A percentile compares a stretch with the other conserved stretches of the same genome.
Evolutionary conservation across 2,888 invertebrate genomes (phyloP).

Genomic region (Antitype chi): DNA sequence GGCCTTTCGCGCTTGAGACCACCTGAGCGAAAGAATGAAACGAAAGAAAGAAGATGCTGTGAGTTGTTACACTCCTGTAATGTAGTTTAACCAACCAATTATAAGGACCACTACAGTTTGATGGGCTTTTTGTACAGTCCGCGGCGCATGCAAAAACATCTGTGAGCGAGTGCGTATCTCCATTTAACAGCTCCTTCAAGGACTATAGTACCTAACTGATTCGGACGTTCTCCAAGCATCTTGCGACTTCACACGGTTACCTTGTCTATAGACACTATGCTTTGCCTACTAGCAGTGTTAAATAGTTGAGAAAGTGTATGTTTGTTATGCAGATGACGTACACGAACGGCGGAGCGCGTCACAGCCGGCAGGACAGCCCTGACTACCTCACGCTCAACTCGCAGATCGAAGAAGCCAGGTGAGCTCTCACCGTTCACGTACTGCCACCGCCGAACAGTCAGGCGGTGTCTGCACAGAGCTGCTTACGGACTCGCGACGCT

Average conservation of each 20-base stretch:
- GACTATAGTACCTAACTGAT: not conserved
- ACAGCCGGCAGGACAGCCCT: constrained; percentile 90
- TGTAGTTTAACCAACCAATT: not conserved
- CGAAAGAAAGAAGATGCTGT: constrained; percentile 19
- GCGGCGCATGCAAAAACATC: not conserved
- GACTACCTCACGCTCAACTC: constrained; percentile 93
- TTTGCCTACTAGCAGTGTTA: not conserved
- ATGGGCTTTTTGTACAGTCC: not conserved
- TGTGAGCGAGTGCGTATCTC: not conserved
- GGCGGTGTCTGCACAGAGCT: no score
- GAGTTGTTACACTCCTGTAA: constrained; percentile 21
- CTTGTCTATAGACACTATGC: no score
- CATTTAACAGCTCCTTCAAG: not conserved
- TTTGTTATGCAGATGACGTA: constrained; percentile 74
- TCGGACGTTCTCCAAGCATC: not conserved
- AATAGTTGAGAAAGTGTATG: not conserved
- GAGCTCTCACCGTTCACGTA: constrained; percentile 37
- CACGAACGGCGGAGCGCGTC: constrained; percentile 85
- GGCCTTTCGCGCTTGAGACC: constrained; percentile 14
- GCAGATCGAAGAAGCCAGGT: constrained; percentile 95
- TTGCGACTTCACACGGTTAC: not conserved
- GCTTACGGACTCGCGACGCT: not conserved
- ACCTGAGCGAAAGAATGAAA: not conserved
- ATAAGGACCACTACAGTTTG: not conserved
- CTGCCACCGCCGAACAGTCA: not conserved